phyloP scores from a whole-genome alignment of 2,113 vertebrate genomes.

The Melanostigma gelatinosum region DNA sequence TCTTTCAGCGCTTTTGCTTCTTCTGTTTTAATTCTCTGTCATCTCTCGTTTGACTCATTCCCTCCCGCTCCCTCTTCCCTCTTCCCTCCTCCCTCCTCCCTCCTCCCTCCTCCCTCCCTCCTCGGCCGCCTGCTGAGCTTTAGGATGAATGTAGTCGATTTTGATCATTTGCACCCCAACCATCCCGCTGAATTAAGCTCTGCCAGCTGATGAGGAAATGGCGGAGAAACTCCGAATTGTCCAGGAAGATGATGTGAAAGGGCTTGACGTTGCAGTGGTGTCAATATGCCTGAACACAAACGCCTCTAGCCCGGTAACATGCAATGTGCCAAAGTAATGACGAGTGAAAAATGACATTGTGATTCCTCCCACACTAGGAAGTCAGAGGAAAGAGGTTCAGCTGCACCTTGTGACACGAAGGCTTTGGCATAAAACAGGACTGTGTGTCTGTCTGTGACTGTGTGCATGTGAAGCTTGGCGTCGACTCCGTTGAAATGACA shows the following conservation, averaged over 20 bases:
- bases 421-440: slow-evolving; percentile 28
- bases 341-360: slow-evolving; percentile 56
- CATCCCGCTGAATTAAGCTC: slow-evolving; percentile 58
- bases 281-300: slow-evolving; percentile 53
- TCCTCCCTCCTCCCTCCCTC: slow-evolving; percentile 5
- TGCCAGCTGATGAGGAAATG: slow-evolving; percentile 25
- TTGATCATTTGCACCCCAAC: slow-evolving; percentile 66
- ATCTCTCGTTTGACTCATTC: slow-evolving; percentile 65
- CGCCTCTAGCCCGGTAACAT: slow-evolving; percentile 18
- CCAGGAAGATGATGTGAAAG: slow-evolving; percentile 63
- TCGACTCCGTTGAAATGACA: slow-evolving; percentile 32
- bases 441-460: slow-evolving; percentile 12
- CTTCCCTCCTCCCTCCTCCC: not conserved
- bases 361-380: slow-evolving; percentile 37
- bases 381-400: slow-evolving; percentile 15
- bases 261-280: slow-evolving; percentile 53
- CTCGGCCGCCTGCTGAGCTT: slow-evolving; percentile 62
- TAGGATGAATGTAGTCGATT: slow-evolving; percentile 64
- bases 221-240: slow-evolving; percentile 30
- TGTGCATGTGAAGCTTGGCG: slow-evolving; percentile 11
- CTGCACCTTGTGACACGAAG: slow-evolving; percentile 46
- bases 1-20: slow-evolving; percentile 35
- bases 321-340: slow-evolving; percentile 62
- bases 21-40: slow-evolving; percentile 62
- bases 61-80: not conserved